Base-by-base conservation (phyloP, 2,888 invertebrate genomes). In the Thumatha senex region DNA sequence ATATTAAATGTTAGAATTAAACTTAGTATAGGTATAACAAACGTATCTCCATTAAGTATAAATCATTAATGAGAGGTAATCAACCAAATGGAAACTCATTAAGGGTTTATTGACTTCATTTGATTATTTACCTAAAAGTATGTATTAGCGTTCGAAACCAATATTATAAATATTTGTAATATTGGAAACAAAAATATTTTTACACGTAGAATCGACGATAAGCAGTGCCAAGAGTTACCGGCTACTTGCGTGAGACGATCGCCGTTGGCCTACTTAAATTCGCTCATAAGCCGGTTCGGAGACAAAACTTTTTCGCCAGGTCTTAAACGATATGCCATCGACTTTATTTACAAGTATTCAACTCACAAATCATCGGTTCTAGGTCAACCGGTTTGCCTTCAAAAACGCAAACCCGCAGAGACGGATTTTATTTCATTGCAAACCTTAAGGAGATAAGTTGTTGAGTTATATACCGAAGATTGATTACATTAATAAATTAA, bases 191-290 rank as follows among this genome's bases (percentile, higher is more conserved):
- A 41, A 51, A 51, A 57, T 31, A 58, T 54, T 48, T 59, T 58
- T 66, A 63, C 50, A 51, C 54, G 53, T 52, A 55, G 56, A 56
- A 51, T 48, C 42, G 35, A 44, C 46, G 48, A 64, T 59, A 65
- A 59, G n/a, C 59, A 61, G 55, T 63, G 57, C 53, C 63, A 69
- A 70, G 63, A 66, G 58, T 51, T 61, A 54, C 52, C 58, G 48
- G 31, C 54, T 54, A 70, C 66, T 80, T 72, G 82, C 82, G 82
- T 82, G 83, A 74, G 67, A 46, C 68, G 70, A 74, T 66, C 58
- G 70, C 52, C 75, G 36, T 46, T 67, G 84, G 73, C 83, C 84
- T 81, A 84, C 72, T 76, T 79, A 67, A 66, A 65, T 71, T 68
- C 56, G 71, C 69, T 66, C 74, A 58, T 60, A 63, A 74, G 71